Evolutionary conservation across 2,888 invertebrate species (phyloP).

Genomic region (Drosophila gaucha): DNA sequence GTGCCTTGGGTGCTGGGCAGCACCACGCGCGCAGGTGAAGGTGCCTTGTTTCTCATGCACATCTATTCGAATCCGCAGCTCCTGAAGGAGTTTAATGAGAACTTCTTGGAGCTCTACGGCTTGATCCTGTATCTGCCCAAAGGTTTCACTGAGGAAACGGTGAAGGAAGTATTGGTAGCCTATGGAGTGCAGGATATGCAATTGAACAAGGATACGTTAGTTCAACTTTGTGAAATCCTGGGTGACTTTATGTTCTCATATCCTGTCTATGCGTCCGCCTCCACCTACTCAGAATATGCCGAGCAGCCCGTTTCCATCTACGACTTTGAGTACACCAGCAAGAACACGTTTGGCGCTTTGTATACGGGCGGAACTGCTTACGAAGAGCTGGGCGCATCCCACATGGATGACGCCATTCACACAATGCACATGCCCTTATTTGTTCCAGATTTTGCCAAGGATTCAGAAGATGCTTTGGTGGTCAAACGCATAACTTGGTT

Average conservation of each 20-base stretch:
- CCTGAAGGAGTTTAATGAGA: slow-evolving; percentile 64
- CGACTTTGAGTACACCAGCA: slow-evolving; percentile 84
- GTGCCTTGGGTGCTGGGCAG: slow-evolving; percentile 85
- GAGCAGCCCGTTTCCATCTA: slow-evolving; percentile 83
- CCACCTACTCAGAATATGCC: slow-evolving; percentile 41
- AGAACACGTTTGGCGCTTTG: slow-evolving; percentile 74
- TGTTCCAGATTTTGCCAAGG: slow-evolving; percentile 71
- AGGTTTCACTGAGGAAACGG: not conserved
- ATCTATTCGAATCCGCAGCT: slow-evolving; percentile 45
- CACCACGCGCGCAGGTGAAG: slow-evolving; percentile 84
- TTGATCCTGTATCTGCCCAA: slow-evolving; percentile 53
- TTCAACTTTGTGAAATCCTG: slow-evolving; percentile 77
- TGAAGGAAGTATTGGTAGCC: slow-evolving; percentile 41
- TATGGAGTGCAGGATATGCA: slow-evolving; percentile 46
- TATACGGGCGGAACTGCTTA: slow-evolving; percentile 38
- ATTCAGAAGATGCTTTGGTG: slow-evolving; percentile 81
- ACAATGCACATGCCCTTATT: slow-evolving; percentile 84
- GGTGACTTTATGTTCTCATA: slow-evolving; percentile 85
- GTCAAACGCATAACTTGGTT: slow-evolving; percentile 82
- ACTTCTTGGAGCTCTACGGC: slow-evolving; percentile 61
- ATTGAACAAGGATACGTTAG: slow-evolving; percentile 58
- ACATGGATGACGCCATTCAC: slow-evolving; percentile 86
- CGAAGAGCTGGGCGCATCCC: slow-evolving; percentile 79
- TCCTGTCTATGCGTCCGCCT: slow-evolving; percentile 81
- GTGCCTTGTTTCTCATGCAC: slow-evolving; percentile 82